Evolutionary conservation across 2,113 vertebrate species (phyloP), one percentile per base, ranked within the genome.

Genomic region (Paralichthys olivaceus): DNA sequence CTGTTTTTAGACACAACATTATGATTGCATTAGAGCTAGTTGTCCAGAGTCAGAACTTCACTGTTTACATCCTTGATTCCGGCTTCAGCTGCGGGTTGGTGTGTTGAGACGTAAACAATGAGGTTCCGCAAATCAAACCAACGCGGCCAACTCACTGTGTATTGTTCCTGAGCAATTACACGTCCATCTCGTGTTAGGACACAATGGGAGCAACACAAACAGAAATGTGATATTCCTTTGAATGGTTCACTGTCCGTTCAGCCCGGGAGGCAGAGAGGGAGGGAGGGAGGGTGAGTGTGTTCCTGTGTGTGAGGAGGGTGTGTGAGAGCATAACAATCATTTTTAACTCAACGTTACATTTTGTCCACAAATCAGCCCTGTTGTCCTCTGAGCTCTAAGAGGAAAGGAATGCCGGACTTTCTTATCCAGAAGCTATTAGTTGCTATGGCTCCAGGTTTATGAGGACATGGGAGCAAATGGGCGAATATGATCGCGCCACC

Each of bases 161-260:
- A 81, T 89, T 87, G 78, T 86, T 82, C 75, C 66, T 23, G 60
- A 58, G 75, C 78, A 72, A 75, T 90, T 84, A 81, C 74, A 79
- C 0, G 8, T 58, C 75, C 53, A 32, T 59, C 69, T 54, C 57
- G 5, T 81, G 81, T 73, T 8, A 26, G 53, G 43, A 83, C 83
- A 89, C 86, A 87, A 83, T 72, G 77, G 71, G 79, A 83, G 43
- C 72, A 83, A 84, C 69, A 85, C 85, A 89, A 83, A 86, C 81
- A 85, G 85, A 87, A 89, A 89, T 65, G 57, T 13, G 49, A 91
- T 79, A 54, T 34, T 32, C 9, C 72, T 73, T 26, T 72, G 72
- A 87, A 68, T 80, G 0, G 62, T 69, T 73, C 25, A n/a, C 73
- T 69, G 64, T 81, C 77, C 75, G 45, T 65, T 73, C 65, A 85